A percentile compares a stretch with the other conserved stretches of the same genome.
These are phyloP conservation scores for Eristalinus sepulchralis DNA, from an alignment of 2,888 invertebrate genomes.

Conservation along the genomic window DNA sequence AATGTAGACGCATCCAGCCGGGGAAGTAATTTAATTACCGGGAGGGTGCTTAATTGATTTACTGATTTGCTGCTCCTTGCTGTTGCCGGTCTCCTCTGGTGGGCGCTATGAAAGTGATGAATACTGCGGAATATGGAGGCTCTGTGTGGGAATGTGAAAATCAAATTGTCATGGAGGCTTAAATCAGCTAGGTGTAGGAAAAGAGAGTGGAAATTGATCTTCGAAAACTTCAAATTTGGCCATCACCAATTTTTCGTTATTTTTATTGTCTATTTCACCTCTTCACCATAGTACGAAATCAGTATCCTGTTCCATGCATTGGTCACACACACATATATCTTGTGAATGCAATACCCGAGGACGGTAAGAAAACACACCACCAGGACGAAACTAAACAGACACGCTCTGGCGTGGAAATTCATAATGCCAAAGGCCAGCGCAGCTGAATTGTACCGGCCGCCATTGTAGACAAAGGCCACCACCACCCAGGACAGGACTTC, in stretches of 20 bases:
- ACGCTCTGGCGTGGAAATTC: not conserved
- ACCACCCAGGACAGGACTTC: not conserved
- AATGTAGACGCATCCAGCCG: constrained; percentile 14
- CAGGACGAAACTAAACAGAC: not conserved
- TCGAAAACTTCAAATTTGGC: no score
- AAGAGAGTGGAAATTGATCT: no score
- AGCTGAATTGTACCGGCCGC: not conserved
- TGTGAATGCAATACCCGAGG: not conserved
- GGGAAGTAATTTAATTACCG: constrained; percentile 39
- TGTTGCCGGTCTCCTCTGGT: not conserved
- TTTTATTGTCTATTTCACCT: not conserved
- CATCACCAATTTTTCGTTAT: not conserved
- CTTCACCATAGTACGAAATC: not conserved
- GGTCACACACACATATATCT: not conserved
- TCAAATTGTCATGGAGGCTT: not conserved
- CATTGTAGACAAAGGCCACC: not conserved
- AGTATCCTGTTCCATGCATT: not conserved
- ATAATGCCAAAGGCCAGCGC: not conserved
- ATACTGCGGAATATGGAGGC: not conserved
- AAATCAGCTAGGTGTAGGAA: no score
- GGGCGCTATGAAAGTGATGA: constrained; percentile 11
- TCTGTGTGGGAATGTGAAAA: not conserved
- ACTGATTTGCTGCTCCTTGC: not conserved
- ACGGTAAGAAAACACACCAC: not conserved
- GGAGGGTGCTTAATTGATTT: constrained; percentile 33